Percentiles rank a stretch among this genome's conserved stretches.
Evolutionary conservation across 92 coral and sea anemone genomes (phyloP).

Genomic region (Parazoanthus atlanticus): DNA sequence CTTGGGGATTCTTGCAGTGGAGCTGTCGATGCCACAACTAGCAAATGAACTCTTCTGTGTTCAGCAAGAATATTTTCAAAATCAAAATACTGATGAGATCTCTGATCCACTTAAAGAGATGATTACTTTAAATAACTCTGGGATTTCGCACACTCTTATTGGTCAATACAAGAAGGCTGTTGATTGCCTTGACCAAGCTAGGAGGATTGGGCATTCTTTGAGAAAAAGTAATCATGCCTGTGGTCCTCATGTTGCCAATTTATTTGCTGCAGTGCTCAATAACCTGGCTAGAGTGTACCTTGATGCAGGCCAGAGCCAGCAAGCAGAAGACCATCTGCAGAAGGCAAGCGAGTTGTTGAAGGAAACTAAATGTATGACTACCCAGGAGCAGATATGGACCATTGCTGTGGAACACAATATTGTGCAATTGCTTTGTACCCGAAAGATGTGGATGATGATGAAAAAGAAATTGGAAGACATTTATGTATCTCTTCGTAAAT

Average conservation of each 20-base stretch:
- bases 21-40: neutral
- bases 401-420: slow-evolving; percentile 7
- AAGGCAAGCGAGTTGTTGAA: neutral
- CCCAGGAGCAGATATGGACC: slow-evolving; percentile 15
- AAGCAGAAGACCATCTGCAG: neutral
- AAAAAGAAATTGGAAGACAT: neutral
- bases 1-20: slow-evolving; percentile 16
- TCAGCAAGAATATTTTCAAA: neutral
- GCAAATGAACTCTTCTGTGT: neutral
- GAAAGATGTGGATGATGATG: neutral
- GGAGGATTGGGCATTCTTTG: neutral
- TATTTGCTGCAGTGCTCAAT: slow-evolving; percentile 4
- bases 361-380: neutral
- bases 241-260: neutral
- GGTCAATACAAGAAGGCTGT: neutral
- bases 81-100: neutral
- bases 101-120: neutral
- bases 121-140: neutral
- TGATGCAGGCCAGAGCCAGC: neutral
- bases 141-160: neutral
- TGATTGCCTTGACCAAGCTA: neutral
- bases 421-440: neutral
- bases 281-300: slow-evolving; percentile 19
- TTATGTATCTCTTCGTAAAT: neutral
- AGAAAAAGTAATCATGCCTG: neutral